Evolutionary conservation across 2,113 vertebrate species (phyloP).

Genomic region (Ovibos moschatus): DNA sequence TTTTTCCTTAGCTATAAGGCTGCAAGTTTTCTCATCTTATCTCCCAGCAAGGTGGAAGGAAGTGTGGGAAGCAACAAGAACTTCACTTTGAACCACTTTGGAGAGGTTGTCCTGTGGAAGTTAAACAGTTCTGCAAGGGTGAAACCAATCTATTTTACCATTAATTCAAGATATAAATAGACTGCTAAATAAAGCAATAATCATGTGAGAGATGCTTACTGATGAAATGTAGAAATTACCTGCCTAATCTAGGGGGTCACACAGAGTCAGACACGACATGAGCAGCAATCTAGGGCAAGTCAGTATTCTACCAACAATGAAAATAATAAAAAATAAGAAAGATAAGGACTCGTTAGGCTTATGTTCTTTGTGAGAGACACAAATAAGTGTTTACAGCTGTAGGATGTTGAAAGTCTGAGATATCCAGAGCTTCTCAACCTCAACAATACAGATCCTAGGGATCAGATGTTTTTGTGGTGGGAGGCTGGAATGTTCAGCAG

Average conservation of each 20-base stretch:
- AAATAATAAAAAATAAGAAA: background rate
- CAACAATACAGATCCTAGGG: background rate
- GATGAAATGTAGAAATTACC: background rate
- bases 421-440: background rate
- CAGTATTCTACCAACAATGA: background rate
- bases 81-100: background rate
- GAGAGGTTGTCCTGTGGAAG: background rate
- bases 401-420: background rate
- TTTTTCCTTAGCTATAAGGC: background rate
- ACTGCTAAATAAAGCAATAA: background rate
- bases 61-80: background rate
- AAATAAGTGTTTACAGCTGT: background rate
- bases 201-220: background rate
- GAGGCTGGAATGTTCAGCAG: background rate
- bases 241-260: background rate
- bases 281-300: background rate
- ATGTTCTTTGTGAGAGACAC: background rate
- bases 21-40: background rate
- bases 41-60: background rate
- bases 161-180: background rate
- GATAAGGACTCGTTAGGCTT: background rate
- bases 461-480: background rate
- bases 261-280: no score
- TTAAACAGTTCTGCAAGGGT: background rate
- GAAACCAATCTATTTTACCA: background rate